A percentile compares a stretch with the other conserved stretches of the same genome.
Evolutionary conservation across 2,797 vertebrate species (phyloP).

Genomic region (Hyperoplus immaculatus): DNA sequence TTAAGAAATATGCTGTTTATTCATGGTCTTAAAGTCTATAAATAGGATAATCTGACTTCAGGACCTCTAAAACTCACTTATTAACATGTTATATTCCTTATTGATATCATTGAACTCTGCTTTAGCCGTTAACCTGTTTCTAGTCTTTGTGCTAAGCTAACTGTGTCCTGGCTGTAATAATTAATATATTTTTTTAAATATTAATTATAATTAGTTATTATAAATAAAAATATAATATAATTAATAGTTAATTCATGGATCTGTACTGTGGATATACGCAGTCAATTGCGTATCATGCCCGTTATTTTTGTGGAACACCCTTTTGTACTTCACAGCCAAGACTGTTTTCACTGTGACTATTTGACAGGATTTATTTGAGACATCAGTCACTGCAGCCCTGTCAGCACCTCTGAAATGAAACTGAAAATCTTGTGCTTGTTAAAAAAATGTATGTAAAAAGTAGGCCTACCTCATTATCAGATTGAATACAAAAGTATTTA

Average conservation of each 20-base stretch:
- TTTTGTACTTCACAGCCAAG: neutral
- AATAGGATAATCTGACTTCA: no score
- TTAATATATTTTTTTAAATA: no score
- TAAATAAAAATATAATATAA: no score
- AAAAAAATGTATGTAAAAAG: neutral
- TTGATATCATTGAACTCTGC: no score
- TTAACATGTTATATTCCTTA: no score
- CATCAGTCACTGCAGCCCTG: neutral
- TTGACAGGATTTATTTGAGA: neutral
- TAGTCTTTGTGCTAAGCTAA: no score
- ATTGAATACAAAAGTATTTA: neutral
- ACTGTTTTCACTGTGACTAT: neutral
- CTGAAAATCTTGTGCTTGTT: neutral
- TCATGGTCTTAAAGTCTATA: no score
- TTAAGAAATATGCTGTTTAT: neutral
- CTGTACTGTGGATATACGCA: neutral
- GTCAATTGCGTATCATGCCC: neutral
- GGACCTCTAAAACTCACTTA: no score
- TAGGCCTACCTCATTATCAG: neutral
- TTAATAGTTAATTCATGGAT: neutral
- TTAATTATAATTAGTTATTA: no score
- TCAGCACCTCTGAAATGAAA: slow-evolving; percentile 1
- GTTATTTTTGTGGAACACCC: no score
- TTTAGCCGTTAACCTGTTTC: no score
- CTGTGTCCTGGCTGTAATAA: no score